Percentiles rank a stretch among this genome's conserved stretches.
Conservation (phyloP, 2,888 invertebrate genomes). For the Acheta domesticus region DNA sequence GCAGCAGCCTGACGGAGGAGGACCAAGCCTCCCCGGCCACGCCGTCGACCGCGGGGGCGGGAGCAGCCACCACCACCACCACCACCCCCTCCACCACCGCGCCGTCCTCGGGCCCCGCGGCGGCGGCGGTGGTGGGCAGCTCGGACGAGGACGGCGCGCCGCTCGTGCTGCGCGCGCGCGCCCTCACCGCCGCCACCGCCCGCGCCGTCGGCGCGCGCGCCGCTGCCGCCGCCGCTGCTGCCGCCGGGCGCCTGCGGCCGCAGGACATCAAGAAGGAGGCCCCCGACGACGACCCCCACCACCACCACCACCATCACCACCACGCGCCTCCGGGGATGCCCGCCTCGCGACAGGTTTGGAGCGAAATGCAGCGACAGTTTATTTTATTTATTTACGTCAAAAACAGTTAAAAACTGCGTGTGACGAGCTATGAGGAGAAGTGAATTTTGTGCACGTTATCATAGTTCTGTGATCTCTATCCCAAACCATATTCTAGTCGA, state of each 20-base stretch:
- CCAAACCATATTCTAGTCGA: too few relatives aligned
- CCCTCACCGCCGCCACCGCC: neutral
- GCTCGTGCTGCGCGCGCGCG: neutral
- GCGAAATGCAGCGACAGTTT: too few relatives aligned
- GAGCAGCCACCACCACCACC: neutral
- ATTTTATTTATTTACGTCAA: too few relatives aligned
- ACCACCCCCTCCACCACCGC: neutral
- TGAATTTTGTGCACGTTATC: too few relatives aligned
- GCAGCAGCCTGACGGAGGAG: conserved; percentile 26
- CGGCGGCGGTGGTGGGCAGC: neutral
- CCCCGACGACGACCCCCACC: too few relatives aligned
- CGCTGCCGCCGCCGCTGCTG: neutral
- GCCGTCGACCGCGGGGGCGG: neutral
- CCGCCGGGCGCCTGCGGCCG: neutral
- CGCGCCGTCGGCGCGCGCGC: neutral
- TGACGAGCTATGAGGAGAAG: too few relatives aligned
- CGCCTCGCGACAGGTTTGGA: too few relatives aligned
- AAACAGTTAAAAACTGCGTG: too few relatives aligned
- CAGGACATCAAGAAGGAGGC: neutral
- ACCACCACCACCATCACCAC: too few relatives aligned
- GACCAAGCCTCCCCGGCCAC: neutral
- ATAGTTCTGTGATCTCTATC: too few relatives aligned
- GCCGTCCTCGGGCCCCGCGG: neutral
- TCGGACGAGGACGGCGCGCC: neutral
- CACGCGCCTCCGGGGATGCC: too few relatives aligned